Evolutionary conservation across 2,113 vertebrate species (phyloP).

Genomic region (Typhlomys cinereus): DNA sequence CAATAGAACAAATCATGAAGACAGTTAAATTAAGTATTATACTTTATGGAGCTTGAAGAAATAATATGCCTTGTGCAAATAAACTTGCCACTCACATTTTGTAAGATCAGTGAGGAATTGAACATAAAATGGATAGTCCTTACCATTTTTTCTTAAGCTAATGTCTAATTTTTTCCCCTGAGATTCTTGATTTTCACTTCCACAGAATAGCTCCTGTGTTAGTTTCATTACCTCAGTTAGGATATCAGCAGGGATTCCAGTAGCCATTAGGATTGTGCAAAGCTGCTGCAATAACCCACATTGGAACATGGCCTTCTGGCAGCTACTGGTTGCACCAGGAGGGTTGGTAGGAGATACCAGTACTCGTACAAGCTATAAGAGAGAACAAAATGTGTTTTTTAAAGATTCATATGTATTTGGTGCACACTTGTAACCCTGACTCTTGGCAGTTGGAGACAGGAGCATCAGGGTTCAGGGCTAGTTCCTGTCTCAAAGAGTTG

Average conservation of each 20-base stretch:
- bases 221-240: conserved; percentile 91
- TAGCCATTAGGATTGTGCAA: conserved; percentile 98
- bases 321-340: conserved; percentile 95
- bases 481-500: neutral
- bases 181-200: neutral
- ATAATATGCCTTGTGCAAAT: neutral
- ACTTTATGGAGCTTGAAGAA: neutral
- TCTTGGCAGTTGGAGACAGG: neutral
- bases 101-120: neutral
- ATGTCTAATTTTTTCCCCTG: neutral
- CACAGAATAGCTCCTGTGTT: neutral
- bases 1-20: neutral
- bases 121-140: neutral
- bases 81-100: neutral
- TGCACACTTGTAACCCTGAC: neutral
- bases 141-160: neutral
- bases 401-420: neutral
- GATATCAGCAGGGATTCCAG: conserved; percentile 96
- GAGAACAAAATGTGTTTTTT: neutral
- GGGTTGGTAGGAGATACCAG: conserved; percentile 97
- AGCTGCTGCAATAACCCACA: conserved; percentile 96
- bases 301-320: conserved; percentile 97
- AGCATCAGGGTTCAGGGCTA: neutral
- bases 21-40: neutral
- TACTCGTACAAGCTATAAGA: conserved; percentile 92